phyloP scores from a whole-genome alignment of 2,888 invertebrate genomes.

The Chrysotoxum bicinctum region DNA sequence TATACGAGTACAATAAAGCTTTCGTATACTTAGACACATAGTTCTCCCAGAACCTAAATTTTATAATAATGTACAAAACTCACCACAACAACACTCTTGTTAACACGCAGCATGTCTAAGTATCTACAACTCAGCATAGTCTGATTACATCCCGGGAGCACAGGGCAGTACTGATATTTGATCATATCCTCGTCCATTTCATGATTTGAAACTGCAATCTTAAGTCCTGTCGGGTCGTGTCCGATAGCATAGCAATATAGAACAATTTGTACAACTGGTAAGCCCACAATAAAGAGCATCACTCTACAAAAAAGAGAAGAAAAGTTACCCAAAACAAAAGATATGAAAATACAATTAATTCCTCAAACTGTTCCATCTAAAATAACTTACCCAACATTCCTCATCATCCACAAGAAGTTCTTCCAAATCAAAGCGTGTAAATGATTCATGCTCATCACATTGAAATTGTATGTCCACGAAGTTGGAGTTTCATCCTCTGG shows the following conservation, averaged over 20 bases:
- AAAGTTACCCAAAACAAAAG: constrained; percentile 12
- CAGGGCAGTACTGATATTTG: constrained; percentile 82
- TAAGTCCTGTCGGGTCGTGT: constrained; percentile 90
- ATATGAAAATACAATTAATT: neutral
- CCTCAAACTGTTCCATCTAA: neutral
- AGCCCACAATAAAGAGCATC: constrained; percentile 91
- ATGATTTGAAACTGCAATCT: constrained; percentile 90
- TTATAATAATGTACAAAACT: neutral
- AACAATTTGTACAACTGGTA: constrained; percentile 93
- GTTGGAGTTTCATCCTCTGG: constrained; percentile 86
- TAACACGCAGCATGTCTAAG: constrained; percentile 86
- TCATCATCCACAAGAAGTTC: constrained; percentile 92
- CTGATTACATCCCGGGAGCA: constrained; percentile 84
- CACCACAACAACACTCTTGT: constrained; percentile 87
- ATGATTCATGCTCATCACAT: constrained; percentile 87
- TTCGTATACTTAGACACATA: too few species aligned
- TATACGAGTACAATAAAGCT: too few species aligned
- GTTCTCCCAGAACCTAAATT: too few species aligned
- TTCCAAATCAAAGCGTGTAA: constrained; percentile 94
- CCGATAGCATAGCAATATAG: constrained; percentile 94
- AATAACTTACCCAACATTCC: constrained; percentile 89
- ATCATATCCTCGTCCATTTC: constrained; percentile 85
- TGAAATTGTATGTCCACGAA: constrained; percentile 84
- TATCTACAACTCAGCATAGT: constrained; percentile 90
- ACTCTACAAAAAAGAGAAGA: constrained; percentile 83